Percentiles rank a stretch among this genome's conserved stretches.
These are phyloP conservation scores for Ichneumoninae sp. DNA, from an alignment of 2,888 invertebrate genomes.

Conservation along the genomic window DNA sequence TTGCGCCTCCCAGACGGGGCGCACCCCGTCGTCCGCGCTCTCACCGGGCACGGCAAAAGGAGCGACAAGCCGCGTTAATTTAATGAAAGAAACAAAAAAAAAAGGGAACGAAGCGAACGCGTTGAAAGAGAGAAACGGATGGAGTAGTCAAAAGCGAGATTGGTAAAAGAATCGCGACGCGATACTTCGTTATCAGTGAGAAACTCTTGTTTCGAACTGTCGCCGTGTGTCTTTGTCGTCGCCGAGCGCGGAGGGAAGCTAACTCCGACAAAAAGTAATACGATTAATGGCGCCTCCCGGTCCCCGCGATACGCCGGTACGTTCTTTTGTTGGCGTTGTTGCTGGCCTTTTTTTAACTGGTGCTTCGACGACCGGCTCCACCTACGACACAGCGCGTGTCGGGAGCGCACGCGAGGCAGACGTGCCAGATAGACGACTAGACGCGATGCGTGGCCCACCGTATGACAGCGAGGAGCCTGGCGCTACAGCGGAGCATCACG, in stretches of 20 bases:
- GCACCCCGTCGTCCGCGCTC: constrained; percentile 39
- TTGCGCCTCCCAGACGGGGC: constrained; percentile 1
- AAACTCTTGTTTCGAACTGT: constrained; percentile 13
- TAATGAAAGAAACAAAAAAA: constrained; percentile 70
- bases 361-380: not conserved
- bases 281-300: constrained; percentile 62
- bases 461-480: not conserved
- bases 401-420: constrained; percentile 20
- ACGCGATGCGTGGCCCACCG: constrained; percentile 2
- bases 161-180: constrained; percentile 40
- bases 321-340: constrained; percentile 27
- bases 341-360: not conserved
- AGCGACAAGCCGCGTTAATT: constrained; percentile 74
- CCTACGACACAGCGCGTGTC: constrained; percentile 31
- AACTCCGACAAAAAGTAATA: constrained; percentile 64
- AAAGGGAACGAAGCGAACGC: not conserved
- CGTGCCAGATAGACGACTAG: constrained; percentile 36
- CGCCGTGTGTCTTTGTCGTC: constrained; percentile 34
- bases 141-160: constrained; percentile 48
- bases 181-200: constrained; percentile 37
- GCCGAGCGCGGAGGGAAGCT: constrained; percentile 29
- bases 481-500: constrained; percentile 32
- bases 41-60: constrained; percentile 61
- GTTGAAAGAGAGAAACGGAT: constrained; percentile 33
- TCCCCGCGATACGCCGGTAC: constrained; percentile 35